Evolutionary conservation across 1,140 invertebrate genomes (phyloP).

Genomic region (Apis cerana): DNA sequence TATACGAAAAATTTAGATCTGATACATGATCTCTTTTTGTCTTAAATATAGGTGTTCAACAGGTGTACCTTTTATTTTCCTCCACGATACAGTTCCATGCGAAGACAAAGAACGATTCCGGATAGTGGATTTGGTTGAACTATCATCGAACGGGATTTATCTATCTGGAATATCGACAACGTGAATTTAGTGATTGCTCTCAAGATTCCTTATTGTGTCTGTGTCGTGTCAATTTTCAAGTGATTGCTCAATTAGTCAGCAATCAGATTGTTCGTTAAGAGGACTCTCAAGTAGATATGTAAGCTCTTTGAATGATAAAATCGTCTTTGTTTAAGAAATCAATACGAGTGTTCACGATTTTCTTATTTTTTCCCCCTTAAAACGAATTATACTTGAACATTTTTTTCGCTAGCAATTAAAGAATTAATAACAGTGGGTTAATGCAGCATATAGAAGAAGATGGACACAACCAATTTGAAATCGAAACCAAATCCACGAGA

Average conservation of each 20-base stretch:
- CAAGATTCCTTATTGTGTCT: not conserved
- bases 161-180: not conserved
- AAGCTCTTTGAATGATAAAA: not conserved
- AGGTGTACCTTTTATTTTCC: not conserved
- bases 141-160: not conserved
- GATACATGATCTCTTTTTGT: slow-evolving; percentile 24
- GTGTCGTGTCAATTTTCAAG: not conserved
- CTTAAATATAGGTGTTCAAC: slow-evolving; percentile 32
- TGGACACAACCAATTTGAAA: slow-evolving; percentile 65
- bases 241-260: not conserved
- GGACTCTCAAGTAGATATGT: not conserved
- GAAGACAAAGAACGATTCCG: not conserved
- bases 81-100: not conserved
- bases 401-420: not conserved
- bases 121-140: not conserved
- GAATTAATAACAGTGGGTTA: slow-evolving; percentile 22
- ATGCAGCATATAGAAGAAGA: slow-evolving; percentile 41
- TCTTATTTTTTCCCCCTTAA: too few species aligned
- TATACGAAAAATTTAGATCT: not conserved
- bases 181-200: not conserved
- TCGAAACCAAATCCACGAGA: slow-evolving; percentile 69
- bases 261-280: not conserved
- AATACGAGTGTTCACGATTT: not conserved
- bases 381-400: not conserved
- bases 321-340: too few species aligned